Percentiles rank a stretch among this genome's conserved stretches.
Conservation (phyloP, 1,140 invertebrate genomes). For the Brachionus calyciflorus region DNA sequence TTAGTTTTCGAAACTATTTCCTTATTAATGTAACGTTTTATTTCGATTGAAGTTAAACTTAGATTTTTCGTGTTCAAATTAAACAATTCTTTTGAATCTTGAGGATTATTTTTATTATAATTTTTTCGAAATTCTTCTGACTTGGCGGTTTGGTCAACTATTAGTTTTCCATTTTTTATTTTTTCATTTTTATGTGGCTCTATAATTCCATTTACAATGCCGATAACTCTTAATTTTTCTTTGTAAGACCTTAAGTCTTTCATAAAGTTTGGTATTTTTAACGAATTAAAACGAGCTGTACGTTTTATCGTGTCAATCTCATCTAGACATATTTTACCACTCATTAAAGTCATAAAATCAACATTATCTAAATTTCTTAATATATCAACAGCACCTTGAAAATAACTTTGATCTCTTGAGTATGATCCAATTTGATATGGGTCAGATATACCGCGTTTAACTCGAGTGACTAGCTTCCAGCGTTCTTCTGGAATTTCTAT, state of each 20-base stretch:
- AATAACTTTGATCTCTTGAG: slow-evolving; percentile 59
- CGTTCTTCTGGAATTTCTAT: slow-evolving; percentile 54
- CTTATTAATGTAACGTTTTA: slow-evolving; percentile 19
- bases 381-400: slow-evolving; percentile 60
- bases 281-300: slow-evolving; percentile 52
- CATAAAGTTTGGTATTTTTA: slow-evolving; percentile 56
- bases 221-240: slow-evolving; percentile 53
- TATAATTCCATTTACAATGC: slow-evolving; percentile 52
- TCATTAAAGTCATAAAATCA: slow-evolving; percentile 56
- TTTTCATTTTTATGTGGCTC: not conserved
- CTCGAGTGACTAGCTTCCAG: slow-evolving; percentile 58
- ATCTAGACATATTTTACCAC: slow-evolving; percentile 58
- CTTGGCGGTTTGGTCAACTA: not conserved
- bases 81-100: not conserved
- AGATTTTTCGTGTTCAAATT: not conserved
- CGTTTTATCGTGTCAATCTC: slow-evolving; percentile 55
- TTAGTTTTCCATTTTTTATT: not conserved
- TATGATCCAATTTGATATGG: slow-evolving; percentile 55
- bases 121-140: not conserved
- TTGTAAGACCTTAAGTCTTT: slow-evolving; percentile 55
- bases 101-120: not conserved
- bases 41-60: slow-evolving; percentile 22
- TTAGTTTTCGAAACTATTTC: slow-evolving; percentile 38
- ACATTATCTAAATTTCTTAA: slow-evolving; percentile 57
- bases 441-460: slow-evolving; percentile 55